Evolutionary conservation across 2,113 vertebrate species (phyloP).

Genomic region (Pongo pygmaeus): DNA sequence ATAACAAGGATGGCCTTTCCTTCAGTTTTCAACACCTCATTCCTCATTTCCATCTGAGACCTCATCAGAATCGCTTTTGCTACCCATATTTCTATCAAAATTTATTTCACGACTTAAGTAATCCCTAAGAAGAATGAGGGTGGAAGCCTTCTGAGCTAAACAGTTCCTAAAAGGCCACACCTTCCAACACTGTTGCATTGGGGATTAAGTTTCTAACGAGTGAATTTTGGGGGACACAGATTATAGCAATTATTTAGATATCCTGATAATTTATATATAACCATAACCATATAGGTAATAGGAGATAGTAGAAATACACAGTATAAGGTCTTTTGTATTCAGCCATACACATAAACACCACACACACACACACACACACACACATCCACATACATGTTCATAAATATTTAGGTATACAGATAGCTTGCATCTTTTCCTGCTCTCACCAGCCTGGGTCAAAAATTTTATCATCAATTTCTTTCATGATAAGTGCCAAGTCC

Average conservation of each 20-base stretch:
- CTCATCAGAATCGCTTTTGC: background rate
- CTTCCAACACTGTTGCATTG: background rate
- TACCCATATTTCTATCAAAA: background rate
- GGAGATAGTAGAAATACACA: background rate
- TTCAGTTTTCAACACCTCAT: background rate
- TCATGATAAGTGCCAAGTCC: background rate
- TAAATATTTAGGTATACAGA: background rate
- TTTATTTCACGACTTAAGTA: background rate
- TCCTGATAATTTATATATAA: background rate
- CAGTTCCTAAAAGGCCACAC: accelerated
- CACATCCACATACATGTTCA: background rate
- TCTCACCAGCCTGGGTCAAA: background rate
- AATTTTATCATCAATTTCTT: background rate
- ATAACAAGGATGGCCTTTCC: background rate
- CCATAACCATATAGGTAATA: background rate
- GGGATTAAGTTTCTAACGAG: background rate
- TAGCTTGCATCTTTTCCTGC: background rate
- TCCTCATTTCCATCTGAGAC: background rate
- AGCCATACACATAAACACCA: background rate
- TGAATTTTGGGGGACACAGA: background rate
- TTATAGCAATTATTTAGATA: background rate
- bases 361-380: too few species aligned
- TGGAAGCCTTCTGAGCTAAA: background rate
- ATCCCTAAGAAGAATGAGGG: background rate
- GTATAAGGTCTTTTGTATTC: background rate